phyloP scores from a whole-genome alignment of 2,113 vertebrate species.

The Spermophilus dauricus region DNA sequence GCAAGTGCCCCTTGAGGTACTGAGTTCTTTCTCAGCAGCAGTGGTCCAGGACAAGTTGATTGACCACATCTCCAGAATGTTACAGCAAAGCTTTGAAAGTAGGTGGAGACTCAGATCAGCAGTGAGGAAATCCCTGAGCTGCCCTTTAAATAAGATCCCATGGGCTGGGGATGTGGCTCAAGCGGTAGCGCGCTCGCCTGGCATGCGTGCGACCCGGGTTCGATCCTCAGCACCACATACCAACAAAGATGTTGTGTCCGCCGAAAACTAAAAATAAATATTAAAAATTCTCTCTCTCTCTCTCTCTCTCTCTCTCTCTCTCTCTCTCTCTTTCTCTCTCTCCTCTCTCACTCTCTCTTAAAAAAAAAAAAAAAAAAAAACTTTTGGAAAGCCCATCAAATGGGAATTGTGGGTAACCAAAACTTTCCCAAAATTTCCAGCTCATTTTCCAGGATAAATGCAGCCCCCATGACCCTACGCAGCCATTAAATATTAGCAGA shows the following conservation, averaged over 20 bases:
- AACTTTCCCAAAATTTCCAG: conserved; percentile 67
- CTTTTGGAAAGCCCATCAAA: conserved; percentile 61
- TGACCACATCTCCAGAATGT: conserved; percentile 37
- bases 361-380: too few species aligned
- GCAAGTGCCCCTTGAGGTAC: neutral
- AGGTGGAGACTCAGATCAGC: neutral
- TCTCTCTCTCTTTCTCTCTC: too few species aligned
- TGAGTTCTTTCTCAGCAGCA: neutral
- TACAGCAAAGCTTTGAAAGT: neutral
- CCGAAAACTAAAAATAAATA: too few species aligned
- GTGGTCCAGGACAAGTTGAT: neutral
- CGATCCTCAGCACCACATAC: too few species aligned
- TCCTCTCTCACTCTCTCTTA: too few species aligned
- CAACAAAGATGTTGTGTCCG: too few species aligned
- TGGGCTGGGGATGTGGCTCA: too few species aligned
- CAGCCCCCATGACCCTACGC: conserved; percentile 32
- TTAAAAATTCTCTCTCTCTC: too few species aligned
- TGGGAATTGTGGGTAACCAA: conserved; percentile 71
- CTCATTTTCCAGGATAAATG: conserved; percentile 79
- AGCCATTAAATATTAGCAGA: conserved; percentile 72
- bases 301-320: too few species aligned
- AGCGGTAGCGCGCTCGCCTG: too few species aligned
- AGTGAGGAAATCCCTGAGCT: neutral
- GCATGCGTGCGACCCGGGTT: too few species aligned
- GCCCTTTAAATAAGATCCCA: conserved; percentile 39